A percentile compares a stretch with the other conserved stretches of the same genome.
Conservation (phyloP, 2,888 invertebrate genomes). For the Pseudeuparius sepicola region DNA sequence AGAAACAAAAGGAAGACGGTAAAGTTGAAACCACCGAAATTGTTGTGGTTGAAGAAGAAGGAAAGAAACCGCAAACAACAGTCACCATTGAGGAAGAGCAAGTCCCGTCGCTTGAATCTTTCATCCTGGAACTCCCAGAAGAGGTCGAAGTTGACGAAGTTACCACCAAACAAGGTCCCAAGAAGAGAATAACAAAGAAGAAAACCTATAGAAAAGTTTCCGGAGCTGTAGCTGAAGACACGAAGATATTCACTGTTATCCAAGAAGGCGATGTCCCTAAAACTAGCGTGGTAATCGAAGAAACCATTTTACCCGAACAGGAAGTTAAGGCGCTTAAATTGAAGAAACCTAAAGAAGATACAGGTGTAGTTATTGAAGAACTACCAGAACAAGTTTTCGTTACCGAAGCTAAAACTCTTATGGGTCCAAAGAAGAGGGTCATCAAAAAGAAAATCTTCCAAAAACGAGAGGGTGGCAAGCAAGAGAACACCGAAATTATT, state of each 20-base stretch:
- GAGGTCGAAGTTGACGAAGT: slow-evolving; percentile 32
- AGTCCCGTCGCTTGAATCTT: no score
- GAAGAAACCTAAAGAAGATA: slow-evolving; percentile 19
- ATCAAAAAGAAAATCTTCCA: slow-evolving; percentile 25
- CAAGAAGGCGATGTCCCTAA: slow-evolving; percentile 29
- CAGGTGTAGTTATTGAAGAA: slow-evolving; percentile 31
- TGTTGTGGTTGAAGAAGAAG: slow-evolving; percentile 15
- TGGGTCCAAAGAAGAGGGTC: slow-evolving; percentile 24
- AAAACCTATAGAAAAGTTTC: slow-evolving; percentile 33
- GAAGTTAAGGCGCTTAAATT: slow-evolving; percentile 25
- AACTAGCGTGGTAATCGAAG: slow-evolving; percentile 27
- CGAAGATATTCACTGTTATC: slow-evolving; percentile 30
- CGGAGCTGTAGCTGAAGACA: slow-evolving; percentile 31
- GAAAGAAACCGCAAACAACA: slow-evolving; percentile 22
- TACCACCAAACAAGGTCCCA: slow-evolving; percentile 26
- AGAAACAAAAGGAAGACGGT: slow-evolving; percentile 37
- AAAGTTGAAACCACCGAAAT: slow-evolving; percentile 32
- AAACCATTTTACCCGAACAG: slow-evolving; percentile 29
- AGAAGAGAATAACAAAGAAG: slow-evolving; percentile 31
- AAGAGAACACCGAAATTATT: slow-evolving; percentile 33
- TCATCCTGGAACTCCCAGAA: slow-evolving; percentile 30
- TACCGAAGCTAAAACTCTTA: slow-evolving; percentile 19
- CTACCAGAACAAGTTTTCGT: slow-evolving; percentile 26
- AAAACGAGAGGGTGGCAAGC: slow-evolving; percentile 31
- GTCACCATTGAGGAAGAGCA: slow-evolving; percentile 8